Conservation (phyloP, 2,113 vertebrate species). For the Chauna torquata region DNA sequence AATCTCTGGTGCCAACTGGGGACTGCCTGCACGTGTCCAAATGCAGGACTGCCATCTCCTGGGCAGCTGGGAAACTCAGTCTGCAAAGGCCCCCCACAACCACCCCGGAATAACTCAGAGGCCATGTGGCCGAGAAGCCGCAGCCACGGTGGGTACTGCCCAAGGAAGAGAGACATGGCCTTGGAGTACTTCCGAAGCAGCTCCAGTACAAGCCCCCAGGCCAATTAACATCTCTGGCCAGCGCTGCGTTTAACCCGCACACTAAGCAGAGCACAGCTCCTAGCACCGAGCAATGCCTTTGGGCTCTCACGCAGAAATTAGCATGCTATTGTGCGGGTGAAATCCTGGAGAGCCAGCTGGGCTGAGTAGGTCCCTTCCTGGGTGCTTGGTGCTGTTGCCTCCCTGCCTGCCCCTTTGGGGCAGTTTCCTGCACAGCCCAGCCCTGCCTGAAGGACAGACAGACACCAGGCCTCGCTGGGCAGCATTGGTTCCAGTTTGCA, state of each 20-base stretch:
- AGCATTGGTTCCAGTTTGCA: background rate
- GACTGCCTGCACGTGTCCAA: background rate
- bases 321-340: too few relatives aligned
- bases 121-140: rapidly evolving
- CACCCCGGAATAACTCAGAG: background rate
- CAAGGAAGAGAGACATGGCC: background rate
- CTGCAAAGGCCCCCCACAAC: background rate
- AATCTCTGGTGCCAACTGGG: rapidly evolving
- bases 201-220: background rate
- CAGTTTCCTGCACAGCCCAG: background rate
- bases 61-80: background rate
- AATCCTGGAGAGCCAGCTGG: background rate
- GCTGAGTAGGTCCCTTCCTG: too few relatives aligned
- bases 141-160: rapidly evolving
- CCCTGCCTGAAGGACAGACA: background rate
- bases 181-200: background rate
- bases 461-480: background rate
- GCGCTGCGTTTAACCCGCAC: background rate
- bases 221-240: background rate
- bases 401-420: background rate
- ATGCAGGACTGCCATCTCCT: slow-evolving; percentile 36
- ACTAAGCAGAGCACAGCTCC: background rate
- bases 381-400: too few relatives aligned
- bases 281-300: background rate
- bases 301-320: background rate